Percentiles rank a stretch among this genome's conserved stretches.
phyloP scores from a whole-genome alignment of 2,888 invertebrate genomes.

The Lottia scabra region DNA sequence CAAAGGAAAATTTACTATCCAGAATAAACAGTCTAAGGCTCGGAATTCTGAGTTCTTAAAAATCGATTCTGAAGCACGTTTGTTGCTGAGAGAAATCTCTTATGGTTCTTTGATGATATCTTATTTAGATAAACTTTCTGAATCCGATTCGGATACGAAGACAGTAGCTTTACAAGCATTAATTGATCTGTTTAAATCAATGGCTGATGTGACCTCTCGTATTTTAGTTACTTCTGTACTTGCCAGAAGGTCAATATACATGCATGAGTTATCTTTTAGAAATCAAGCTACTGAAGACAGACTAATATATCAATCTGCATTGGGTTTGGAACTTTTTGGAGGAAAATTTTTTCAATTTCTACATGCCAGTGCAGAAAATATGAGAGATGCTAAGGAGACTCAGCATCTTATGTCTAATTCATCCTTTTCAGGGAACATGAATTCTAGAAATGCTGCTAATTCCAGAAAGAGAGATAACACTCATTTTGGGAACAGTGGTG shows the following conservation, averaged over 20 bases:
- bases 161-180: neutral
- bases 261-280: conserved; percentile 6
- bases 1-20: too few species aligned
- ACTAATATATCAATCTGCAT: neutral
- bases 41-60: neutral
- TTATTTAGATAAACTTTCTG: neutral
- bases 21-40: neutral
- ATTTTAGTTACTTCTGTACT: neutral
- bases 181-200: neutral
- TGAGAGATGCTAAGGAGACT: conserved; percentile 14
- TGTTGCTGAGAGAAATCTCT: neutral
- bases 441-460: neutral
- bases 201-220: neutral
- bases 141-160: neutral
- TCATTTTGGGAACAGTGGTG: too few species aligned
- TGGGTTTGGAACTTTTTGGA: neutral
- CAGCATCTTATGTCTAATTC: neutral
- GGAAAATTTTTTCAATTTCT: conserved; percentile 12
- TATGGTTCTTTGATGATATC: neutral
- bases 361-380: conserved; percentile 5
- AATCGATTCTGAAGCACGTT: neutral
- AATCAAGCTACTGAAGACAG: conserved; percentile 7
- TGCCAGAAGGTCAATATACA: neutral
- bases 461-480: too few species aligned
- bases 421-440: neutral